Evolutionary conservation across 2,113 vertebrate genomes (phyloP).

Genomic region (Rhea americana): DNA sequence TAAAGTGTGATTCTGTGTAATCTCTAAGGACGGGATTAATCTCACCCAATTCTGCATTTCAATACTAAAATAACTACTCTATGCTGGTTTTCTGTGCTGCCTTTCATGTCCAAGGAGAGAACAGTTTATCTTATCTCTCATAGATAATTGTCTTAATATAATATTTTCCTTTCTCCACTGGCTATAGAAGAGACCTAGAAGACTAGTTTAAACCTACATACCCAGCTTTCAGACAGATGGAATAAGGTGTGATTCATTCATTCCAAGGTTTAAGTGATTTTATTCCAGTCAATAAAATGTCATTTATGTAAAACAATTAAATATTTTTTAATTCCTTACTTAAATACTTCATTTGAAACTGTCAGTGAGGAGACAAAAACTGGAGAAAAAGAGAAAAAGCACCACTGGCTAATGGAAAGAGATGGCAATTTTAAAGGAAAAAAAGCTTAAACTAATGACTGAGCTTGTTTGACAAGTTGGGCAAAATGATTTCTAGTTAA

Average conservation of each 20-base stretch:
- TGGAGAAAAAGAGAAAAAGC: neutral
- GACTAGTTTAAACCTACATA: slow-evolving; percentile 8
- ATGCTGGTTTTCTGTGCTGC: slow-evolving; percentile 12
- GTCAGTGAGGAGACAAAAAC: neutral
- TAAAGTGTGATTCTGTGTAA: slow-evolving; percentile 34
- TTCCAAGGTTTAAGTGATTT: slow-evolving; percentile 24
- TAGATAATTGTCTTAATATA: neutral
- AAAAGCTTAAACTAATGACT: neutral
- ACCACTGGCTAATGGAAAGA: neutral
- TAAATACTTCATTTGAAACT: slow-evolving; percentile 27
- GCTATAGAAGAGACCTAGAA: neutral
- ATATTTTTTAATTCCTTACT: slow-evolving; percentile 39
- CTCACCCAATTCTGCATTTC: slow-evolving; percentile 8
- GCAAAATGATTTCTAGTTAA: neutral
- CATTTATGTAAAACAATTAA: slow-evolving; percentile 35
- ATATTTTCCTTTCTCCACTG: neutral
- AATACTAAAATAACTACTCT: slow-evolving; percentile 29
- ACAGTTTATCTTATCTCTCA: neutral
- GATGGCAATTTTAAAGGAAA: neutral
- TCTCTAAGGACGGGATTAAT: slow-evolving; percentile 15
- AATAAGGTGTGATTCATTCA: slow-evolving; percentile 33
- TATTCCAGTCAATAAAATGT: neutral
- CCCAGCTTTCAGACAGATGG: slow-evolving; percentile 26
- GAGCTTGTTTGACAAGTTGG: neutral
- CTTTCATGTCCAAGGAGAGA: neutral